Conservation (phyloP, 2,888 invertebrate species). For the Aleiodes leptofemur region DNA sequence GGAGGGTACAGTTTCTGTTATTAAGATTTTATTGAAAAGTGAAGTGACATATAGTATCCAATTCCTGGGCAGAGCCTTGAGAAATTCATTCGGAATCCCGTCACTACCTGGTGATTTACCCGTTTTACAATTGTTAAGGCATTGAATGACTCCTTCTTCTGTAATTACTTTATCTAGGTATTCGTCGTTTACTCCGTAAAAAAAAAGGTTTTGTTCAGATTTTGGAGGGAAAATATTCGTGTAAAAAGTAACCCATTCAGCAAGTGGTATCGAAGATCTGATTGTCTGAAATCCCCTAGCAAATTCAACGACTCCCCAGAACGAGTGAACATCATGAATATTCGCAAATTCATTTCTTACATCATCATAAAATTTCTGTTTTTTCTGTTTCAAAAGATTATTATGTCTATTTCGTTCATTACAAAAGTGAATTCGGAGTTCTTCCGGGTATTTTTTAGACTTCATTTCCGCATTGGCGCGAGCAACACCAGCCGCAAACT, state of each 20-base stretch:
- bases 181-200: neutral
- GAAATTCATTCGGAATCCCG: conserved; percentile 35
- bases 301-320: conserved; percentile 33
- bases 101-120: conserved; percentile 23
- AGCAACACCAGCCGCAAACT: neutral
- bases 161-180: conserved; percentile 14
- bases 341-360: conserved; percentile 35
- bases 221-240: conserved; percentile 2
- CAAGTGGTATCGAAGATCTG: neutral
- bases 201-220: neutral
- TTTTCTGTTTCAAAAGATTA: conserved; percentile 8
- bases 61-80: conserved; percentile 26
- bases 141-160: neutral
- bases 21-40: conserved; percentile 35
- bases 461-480: neutral
- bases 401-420: neutral
- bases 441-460: neutral
- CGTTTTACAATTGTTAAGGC: conserved; percentile 2
- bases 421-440: neutral
- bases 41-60: conserved; percentile 32
- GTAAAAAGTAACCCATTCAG: conserved; percentile 29
- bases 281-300: neutral
- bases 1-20: conserved; percentile 4
- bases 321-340: conserved; percentile 1
- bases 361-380: neutral